Evolutionary conservation across 1,140 invertebrate genomes (phyloP), one percentile per base, ranked within the genome.

Genomic region (Meloidogyne exigua): DNA sequence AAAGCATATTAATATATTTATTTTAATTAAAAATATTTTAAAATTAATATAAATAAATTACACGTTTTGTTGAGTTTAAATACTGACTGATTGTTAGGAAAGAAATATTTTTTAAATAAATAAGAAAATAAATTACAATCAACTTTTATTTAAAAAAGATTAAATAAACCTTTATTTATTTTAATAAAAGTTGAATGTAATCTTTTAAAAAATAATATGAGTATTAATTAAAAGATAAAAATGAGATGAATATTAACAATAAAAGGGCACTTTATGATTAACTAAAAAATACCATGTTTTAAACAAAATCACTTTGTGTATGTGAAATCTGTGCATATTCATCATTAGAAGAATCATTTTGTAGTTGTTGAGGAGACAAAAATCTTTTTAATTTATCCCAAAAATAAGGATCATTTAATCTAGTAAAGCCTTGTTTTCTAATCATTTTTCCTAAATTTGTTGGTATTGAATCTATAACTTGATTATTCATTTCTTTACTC

Each of bases 21-120:
- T n/a, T n/a, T n/a, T n/a, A n/a, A n/a, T n/a, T n/a, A n/a, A n/a
- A n/a, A n/a, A n/a, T n/a, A n/a, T n/a, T n/a, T n/a, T n/a, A n/a
- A n/a, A n/a, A n/a, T n/a, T n/a, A n/a, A 57, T n/a, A 57, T 57
- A 57, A 57, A 57, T 57, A 57, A 57, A 57, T 57, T 57, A 57
- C 49, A 57, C 49, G 49, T 57, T 57, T 57, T 57, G 49, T n/a
- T 18, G 15, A 49, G n/a, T 13, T 49, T 49, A n/a, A 57, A 12
- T 57, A 57, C 49, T 57, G 49, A 57, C 49, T 57, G 49, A 57
- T 57, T 57, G n/a, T 57, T 57, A 18, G 49, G n/a, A 12, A 12
- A 57, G 49, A 57, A 57, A 12, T n/a, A 15, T 13, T 15, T 18
- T 49, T 49, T 18, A 12, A 18, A 15, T 44, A 15, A 44, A 57